These are phyloP conservation scores for Argyrosomus japonicus DNA, from an alignment of 2,113 vertebrate genomes.

Conservation along the genomic window DNA sequence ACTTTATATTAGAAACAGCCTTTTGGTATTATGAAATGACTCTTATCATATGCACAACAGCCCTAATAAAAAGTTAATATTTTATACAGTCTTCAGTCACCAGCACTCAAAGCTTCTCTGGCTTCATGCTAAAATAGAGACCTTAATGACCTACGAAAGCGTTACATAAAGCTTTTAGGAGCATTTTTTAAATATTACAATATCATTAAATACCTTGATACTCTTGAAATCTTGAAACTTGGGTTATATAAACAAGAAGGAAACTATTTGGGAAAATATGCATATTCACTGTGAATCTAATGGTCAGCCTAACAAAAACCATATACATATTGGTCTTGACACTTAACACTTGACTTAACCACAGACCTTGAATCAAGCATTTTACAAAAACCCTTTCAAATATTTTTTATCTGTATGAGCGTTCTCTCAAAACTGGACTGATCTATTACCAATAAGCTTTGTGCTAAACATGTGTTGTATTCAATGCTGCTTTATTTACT, in stretches of 20 bases:
- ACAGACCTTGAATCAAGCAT: neutral
- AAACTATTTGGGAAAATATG: too few species aligned
- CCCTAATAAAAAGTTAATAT: too few species aligned
- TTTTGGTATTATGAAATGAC: neutral
- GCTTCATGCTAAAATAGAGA: neutral
- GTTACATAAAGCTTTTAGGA: too few species aligned
- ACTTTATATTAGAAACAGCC: neutral
- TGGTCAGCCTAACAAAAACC: neutral
- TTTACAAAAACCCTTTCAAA: neutral
- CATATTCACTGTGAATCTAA: too few species aligned
- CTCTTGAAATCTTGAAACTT: too few species aligned
- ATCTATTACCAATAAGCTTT: neutral
- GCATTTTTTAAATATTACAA: too few species aligned
- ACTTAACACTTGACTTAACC: neutral
- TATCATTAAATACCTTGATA: too few species aligned
- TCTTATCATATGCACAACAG: neutral
- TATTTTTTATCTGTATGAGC: neutral
- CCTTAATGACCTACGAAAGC: neutral
- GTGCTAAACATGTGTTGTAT: neutral
- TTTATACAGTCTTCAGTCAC: too few species aligned
- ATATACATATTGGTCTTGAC: neutral
- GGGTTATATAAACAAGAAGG: too few species aligned
- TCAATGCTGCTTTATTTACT: neutral
- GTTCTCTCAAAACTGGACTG: neutral
- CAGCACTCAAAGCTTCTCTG: neutral